Percentiles rank a stretch among this genome's conserved stretches.
Conservation (phyloP, 2,113 vertebrate species). For the Zapornia atra region DNA sequence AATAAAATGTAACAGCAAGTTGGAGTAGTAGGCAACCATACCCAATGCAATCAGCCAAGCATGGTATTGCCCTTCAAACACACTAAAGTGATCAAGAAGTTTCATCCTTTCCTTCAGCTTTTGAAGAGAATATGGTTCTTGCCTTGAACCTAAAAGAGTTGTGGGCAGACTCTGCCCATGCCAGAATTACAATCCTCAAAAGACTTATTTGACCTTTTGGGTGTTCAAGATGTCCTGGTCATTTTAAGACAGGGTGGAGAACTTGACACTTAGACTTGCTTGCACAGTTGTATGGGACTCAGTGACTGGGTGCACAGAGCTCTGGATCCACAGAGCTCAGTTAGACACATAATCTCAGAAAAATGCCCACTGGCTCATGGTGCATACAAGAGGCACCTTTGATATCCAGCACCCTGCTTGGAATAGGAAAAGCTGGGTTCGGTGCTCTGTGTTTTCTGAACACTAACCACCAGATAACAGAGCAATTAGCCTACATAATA, state of each 20-base stretch:
- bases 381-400: no score
- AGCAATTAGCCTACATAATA: neutral
- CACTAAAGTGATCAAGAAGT: neutral
- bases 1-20: constrained; percentile 38
- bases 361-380: neutral
- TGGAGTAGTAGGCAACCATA: neutral
- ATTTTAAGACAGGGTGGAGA: neutral
- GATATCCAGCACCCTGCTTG: neutral
- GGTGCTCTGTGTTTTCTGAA: neutral
- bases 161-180: accelerated
- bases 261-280: neutral
- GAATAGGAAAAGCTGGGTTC: neutral
- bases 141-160: neutral
- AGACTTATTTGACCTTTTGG: neutral
- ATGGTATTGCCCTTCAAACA: neutral
- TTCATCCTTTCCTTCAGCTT: neutral
- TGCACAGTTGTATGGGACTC: neutral
- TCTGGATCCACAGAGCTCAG: neutral
- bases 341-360: neutral
- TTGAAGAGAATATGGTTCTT: neutral
- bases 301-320: neutral
- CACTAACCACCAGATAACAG: neutral
- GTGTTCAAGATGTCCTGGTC: neutral
- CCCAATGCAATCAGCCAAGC: neutral
- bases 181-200: neutral